Conservation (phyloP, 2,888 invertebrate species). For the Hypselothyrea guttata region DNA sequence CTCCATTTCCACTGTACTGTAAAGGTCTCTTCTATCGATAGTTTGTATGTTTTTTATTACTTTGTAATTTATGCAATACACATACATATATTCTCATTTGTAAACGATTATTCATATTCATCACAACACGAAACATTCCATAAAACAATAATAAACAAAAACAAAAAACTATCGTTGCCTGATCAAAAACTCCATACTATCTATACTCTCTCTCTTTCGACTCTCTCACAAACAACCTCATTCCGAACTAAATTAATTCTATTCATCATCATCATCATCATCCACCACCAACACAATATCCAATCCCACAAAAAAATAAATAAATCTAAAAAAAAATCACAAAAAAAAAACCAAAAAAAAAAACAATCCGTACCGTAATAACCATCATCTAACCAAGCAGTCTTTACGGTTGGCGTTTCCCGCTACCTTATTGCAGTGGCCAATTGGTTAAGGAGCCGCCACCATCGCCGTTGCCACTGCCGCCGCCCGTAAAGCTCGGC, state of each 20-base stretch:
- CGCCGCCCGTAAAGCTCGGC: slow-evolving; percentile 90
- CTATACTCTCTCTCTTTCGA: slow-evolving; percentile 50
- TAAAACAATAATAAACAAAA: background rate
- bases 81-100: slow-evolving; percentile 20
- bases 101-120: slow-evolving; percentile 9
- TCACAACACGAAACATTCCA: slow-evolving; percentile 7
- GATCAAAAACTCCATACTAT: slow-evolving; percentile 39
- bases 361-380: slow-evolving; percentile 37
- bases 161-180: slow-evolving; percentile 13
- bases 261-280: slow-evolving; percentile 24
- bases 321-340: slow-evolving; percentile 16
- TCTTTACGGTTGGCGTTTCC: slow-evolving; percentile 98
- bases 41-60: no score
- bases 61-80: slow-evolving; percentile 3
- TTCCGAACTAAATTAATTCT: slow-evolving; percentile 16
- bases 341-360: slow-evolving; percentile 21
- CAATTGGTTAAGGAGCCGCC: slow-evolving; percentile 87
- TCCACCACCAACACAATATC: slow-evolving; percentile 25
- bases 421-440: slow-evolving; percentile 97
- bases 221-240: slow-evolving; percentile 44
- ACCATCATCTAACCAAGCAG: slow-evolving; percentile 84
- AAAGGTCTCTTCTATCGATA: slow-evolving; percentile 6
- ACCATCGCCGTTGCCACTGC: slow-evolving; percentile 90
- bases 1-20: no score
- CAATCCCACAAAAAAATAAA: slow-evolving; percentile 13